Base-by-base conservation (phyloP, 2,113 vertebrate genomes). In the Paradoxurus hermaphroditus region DNA sequence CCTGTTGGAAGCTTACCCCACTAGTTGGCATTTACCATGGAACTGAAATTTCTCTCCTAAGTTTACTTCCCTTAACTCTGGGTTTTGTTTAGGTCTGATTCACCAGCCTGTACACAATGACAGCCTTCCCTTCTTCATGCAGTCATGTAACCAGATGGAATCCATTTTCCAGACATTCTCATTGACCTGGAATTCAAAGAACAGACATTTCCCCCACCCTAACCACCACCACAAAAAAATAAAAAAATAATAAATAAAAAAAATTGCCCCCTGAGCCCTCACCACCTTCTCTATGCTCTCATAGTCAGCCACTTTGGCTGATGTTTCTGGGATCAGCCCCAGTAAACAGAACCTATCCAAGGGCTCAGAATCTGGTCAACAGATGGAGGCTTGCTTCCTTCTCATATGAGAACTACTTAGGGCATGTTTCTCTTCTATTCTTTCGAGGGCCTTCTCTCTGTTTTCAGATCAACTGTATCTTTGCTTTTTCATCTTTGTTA, bases 151-250 rank as follows among this genome's bases (percentile, higher is more conserved):
- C 79, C 92, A 97, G 90, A 89, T 96, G 95, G 96, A 95, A 95
- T 83, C 86, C 53, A 95, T 96, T 96, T 95, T 91, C 79, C 53
- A 96, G 92, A 91, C 73, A 95, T 93, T 97, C 78, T 93, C 78
- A 68, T 39, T 91, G 95, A 97, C 62, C 73, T 96, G 90, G 92
- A 96, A 97, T 97, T 95, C 83, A 93, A 93, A 89, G 86, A 95
- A 96, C 59, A 98, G 96, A 89, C 36, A 59, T 51, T 29, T 7
- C 34, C 41, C 3, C 19, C 14, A 77, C 59, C 4, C 27, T 7
- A 77, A 8, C 13, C 70, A 73, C 56, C 56, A 59, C 56, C 56
- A 59, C 21, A 31, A 15, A 31, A 4, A n/a, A 89, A 56, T 63
- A 34, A 62, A 81, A 85, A 75, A 21, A 67, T 4, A 93, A 56